These are phyloP conservation scores for Panagrolaimus sp. DNA, from an alignment of 1,140 invertebrate species.

Conservation along the genomic window DNA sequence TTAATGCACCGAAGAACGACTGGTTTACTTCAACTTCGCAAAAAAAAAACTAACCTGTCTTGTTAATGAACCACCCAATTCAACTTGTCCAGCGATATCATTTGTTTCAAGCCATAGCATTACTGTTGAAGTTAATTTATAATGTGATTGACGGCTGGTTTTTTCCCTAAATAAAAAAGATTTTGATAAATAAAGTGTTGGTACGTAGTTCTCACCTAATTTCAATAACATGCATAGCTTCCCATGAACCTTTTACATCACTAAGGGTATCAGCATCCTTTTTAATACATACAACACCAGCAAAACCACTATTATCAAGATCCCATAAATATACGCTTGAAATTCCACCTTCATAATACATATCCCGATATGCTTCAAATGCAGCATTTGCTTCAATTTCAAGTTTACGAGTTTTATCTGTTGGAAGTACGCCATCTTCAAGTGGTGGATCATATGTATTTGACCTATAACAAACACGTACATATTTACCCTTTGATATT, in stretches of 20 bases:
- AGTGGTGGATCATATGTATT: conserved; percentile 95
- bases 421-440: conserved; percentile 96
- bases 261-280: conserved; percentile 73
- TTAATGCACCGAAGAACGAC: too few species aligned
- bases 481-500: too few species aligned
- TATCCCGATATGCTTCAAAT: conserved; percentile 96
- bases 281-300: conserved; percentile 95
- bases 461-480: too few species aligned
- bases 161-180: too few species aligned
- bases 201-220: too few species aligned
- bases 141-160: conserved; percentile 59
- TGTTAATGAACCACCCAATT: conserved; percentile 91
- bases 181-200: too few species aligned
- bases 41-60: conserved; percentile 70
- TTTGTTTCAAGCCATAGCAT: conserved; percentile 99
- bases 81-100: conserved; percentile 92
- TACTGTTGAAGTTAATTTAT: conserved; percentile 95
- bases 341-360: conserved; percentile 97
- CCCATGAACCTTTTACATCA: conserved; percentile 97
- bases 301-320: conserved; percentile 88
- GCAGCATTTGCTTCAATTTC: conserved; percentile 96
- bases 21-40: neutral
- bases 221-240: conserved; percentile 98
- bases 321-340: conserved; percentile 99
- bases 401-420: conserved; percentile 84